phyloP scores from a whole-genome alignment of 2,797 vertebrate genomes.

The Anguilla pacifica region DNA sequence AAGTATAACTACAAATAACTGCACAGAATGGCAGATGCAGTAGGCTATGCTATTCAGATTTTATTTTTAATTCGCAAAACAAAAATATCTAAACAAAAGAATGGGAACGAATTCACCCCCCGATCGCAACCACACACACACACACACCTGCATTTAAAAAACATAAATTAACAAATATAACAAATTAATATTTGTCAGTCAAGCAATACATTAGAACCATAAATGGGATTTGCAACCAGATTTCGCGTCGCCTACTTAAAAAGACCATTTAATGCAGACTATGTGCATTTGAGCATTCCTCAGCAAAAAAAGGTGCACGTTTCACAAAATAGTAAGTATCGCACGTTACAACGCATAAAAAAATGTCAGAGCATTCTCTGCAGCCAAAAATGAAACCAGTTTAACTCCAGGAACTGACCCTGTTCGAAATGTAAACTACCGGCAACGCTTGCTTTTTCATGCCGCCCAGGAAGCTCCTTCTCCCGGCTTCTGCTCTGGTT shows the following conservation, averaged over 20 bases:
- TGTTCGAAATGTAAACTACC: conserved; percentile 10
- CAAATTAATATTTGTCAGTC: background rate
- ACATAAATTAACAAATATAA: background rate
- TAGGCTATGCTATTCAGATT: background rate
- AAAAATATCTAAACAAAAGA: background rate
- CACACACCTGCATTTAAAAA: background rate
- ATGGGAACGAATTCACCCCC: background rate
- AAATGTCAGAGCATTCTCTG: background rate
- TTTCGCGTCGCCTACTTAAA: too few species aligned
- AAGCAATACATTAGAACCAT: background rate
- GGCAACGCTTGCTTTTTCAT: conserved; percentile 23
- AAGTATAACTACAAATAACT: background rate
- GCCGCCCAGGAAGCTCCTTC: conserved; percentile 53
- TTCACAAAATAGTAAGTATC: background rate
- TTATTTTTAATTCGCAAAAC: background rate
- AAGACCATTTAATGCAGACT: background rate
- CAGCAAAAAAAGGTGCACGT: background rate
- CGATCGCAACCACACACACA: background rate
- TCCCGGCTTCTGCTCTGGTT: conserved; percentile 55
- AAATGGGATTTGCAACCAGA: too few species aligned
- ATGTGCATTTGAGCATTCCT: background rate
- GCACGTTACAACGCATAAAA: conserved; percentile 16
- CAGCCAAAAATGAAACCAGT: background rate
- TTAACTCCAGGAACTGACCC: conserved; percentile 23
- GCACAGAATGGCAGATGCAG: background rate